Conservation (phyloP, 2,113 vertebrate genomes). For the Muntiacus muntjak region DNA sequence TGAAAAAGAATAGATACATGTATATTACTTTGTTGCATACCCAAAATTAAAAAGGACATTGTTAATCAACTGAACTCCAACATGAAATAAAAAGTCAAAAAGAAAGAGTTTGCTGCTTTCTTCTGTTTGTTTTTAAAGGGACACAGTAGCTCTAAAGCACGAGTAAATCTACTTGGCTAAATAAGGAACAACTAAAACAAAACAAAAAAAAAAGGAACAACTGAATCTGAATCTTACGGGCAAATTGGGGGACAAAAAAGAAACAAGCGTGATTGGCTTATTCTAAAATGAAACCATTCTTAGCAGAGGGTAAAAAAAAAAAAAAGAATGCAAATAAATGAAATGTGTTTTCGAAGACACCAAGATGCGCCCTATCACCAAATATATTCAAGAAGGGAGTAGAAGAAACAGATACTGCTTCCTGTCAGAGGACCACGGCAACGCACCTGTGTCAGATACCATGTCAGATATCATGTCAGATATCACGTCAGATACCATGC, state of each 20-base stretch:
- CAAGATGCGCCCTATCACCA: background rate
- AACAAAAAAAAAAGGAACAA: background rate
- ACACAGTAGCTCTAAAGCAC: background rate
- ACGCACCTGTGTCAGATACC: no score
- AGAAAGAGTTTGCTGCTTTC: background rate
- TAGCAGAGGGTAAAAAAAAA: background rate
- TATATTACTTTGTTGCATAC: background rate
- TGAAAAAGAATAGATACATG: background rate
- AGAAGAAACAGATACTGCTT: background rate
- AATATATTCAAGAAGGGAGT: background rate
- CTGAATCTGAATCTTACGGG: background rate
- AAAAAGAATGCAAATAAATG: background rate
- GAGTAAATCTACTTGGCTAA: background rate
- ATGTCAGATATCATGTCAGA: no score
- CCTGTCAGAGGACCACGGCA: background rate
- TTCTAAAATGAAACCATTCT: background rate
- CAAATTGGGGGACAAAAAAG: background rate
- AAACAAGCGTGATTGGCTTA: background rate
- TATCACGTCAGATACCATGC: no score
- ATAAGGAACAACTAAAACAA: background rate
- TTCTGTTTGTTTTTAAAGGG: background rate
- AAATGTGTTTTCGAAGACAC: background rate
- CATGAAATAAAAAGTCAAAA: background rate
- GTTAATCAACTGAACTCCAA: background rate
- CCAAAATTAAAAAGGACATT: background rate